A percentile compares a stretch with the other conserved stretches of the same genome.
These are phyloP conservation scores for Dromius quadrimaculatus DNA, from an alignment of 2,888 invertebrate genomes.

Conservation along the genomic window DNA sequence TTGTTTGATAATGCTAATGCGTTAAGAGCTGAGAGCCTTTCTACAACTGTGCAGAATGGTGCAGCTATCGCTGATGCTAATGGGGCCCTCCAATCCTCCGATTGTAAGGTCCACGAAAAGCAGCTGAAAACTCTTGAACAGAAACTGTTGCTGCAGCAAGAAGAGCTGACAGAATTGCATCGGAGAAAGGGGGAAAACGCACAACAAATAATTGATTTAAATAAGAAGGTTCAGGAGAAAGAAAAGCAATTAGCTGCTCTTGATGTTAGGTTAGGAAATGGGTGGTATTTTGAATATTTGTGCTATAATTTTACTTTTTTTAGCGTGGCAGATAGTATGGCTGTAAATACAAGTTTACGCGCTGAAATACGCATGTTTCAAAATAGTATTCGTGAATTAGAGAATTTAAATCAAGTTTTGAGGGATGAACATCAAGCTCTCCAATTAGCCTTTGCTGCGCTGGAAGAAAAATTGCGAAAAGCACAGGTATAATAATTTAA, in stretches of 20 bases:
- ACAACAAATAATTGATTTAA: slow-evolving; percentile 92
- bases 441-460: slow-evolving; percentile 88
- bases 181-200: slow-evolving; percentile 91
- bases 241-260: slow-evolving; percentile 81
- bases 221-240: slow-evolving; percentile 85
- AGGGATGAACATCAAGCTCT: slow-evolving; percentile 95
- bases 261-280: slow-evolving; percentile 74
- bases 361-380: slow-evolving; percentile 81
- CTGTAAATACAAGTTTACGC: slow-evolving; percentile 75
- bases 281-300: not conserved
- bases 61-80: slow-evolving; percentile 60
- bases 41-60: slow-evolving; percentile 87
- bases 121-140: slow-evolving; percentile 84
- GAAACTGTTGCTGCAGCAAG: slow-evolving; percentile 87
- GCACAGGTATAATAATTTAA: slow-evolving; percentile 82
- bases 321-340: slow-evolving; percentile 78
- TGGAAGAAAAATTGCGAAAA: slow-evolving; percentile 90
- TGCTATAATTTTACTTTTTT: slow-evolving; percentile 1
- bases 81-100: slow-evolving; percentile 63
- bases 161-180: slow-evolving; percentile 92
- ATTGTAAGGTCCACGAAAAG: slow-evolving; percentile 62
- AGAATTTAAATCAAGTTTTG: slow-evolving; percentile 87
- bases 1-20: slow-evolving; percentile 87
- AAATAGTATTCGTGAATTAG: slow-evolving; percentile 79
- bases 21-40: slow-evolving; percentile 85